A percentile compares a stretch with the other conserved stretches of the same genome.
Conservation (phyloP, 1,140 invertebrate genomes). For the Hestina assimilis region DNA sequence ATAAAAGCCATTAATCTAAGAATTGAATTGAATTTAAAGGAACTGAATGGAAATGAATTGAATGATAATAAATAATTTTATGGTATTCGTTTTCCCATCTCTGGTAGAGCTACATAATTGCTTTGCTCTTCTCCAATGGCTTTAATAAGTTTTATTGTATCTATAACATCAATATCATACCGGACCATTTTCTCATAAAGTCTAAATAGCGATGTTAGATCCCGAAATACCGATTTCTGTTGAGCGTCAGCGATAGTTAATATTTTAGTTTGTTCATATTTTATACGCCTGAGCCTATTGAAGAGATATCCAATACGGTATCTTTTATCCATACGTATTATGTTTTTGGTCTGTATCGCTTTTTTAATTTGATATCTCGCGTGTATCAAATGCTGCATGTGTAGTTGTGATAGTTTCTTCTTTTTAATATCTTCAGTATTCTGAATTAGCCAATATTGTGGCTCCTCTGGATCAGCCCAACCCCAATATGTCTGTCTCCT, state of each 20-base stretch:
- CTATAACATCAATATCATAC: conserved; percentile 39
- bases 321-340: conserved; percentile 17
- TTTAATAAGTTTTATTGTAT: conserved; percentile 30
- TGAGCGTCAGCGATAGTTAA: conserved; percentile 1
- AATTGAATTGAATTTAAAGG: too few species aligned
- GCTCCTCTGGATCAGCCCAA: conserved; percentile 23
- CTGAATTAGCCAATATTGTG: not conserved
- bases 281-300: conserved; percentile 38
- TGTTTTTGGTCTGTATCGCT: conserved; percentile 26
- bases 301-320: conserved; percentile 49
- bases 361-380: conserved; percentile 33
- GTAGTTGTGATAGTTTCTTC: conserved; percentile 16
- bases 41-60: not conserved
- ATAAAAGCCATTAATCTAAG: too few species aligned
- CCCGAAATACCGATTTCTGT: not conserved
- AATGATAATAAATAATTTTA: not conserved
- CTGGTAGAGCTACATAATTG: not conserved
- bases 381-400: conserved; percentile 33
- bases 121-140: conserved; percentile 1
- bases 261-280: conserved; percentile 37
- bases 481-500: conserved; percentile 18
- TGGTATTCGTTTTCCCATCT: not conserved
- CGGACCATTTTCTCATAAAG: conserved; percentile 40
- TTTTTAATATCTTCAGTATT: conserved; percentile 9
- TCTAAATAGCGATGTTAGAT: conserved; percentile 9